Base-by-base conservation (phyloP, 1,140 invertebrate species). In the Drosophila biarmipes region DNA sequence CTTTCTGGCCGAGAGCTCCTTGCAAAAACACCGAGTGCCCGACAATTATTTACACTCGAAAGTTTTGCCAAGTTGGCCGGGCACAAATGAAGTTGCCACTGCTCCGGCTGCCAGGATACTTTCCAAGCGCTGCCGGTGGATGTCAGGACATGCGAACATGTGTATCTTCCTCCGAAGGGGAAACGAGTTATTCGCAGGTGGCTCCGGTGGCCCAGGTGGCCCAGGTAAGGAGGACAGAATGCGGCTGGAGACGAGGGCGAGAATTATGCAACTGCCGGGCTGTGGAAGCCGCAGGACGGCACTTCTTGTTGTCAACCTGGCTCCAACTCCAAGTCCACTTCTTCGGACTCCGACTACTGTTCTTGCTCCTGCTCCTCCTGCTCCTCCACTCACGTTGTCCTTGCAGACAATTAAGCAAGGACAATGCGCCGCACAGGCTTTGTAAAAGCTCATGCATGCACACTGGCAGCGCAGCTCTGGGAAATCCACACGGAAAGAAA, bases 21-120 rank as follows among this genome's bases (percentile, higher is more conserved):
- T 31, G 27, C 54, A 57, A 57, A 57, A 57, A 57, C 46, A 46
- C 29, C 27, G 29, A 63, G 58, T 66, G 64, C 57, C 84, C 74
- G 84, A 87, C 82, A 87, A 86, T 86, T 86, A 86, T 87, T 86
- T 86, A 86, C 82, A 86, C 82, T 86, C 74, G 73, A 87, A 82
- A 86, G 69, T 87, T 87, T 86, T 59, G 54, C 66, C 78, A 81
- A 81, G 68, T 82, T 81, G 78, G 56, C 73, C 63, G 77, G 61
- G 42, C 78, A 80, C 61, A 85, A 84, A 82, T 82, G 79, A 82
- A 82, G 80, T 82, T 82, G 81, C 57, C 34, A 57, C 54, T 52
- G 45, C 51, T 62, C 37, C 45, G 42, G 49, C 45, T 49, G 73
- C 53, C 56, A 27, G 42, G 69, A 54, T 37, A 45, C 37, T 62